Evolutionary conservation across 2,888 invertebrate genomes (phyloP).

Genomic region (Chalcis sispes): DNA sequence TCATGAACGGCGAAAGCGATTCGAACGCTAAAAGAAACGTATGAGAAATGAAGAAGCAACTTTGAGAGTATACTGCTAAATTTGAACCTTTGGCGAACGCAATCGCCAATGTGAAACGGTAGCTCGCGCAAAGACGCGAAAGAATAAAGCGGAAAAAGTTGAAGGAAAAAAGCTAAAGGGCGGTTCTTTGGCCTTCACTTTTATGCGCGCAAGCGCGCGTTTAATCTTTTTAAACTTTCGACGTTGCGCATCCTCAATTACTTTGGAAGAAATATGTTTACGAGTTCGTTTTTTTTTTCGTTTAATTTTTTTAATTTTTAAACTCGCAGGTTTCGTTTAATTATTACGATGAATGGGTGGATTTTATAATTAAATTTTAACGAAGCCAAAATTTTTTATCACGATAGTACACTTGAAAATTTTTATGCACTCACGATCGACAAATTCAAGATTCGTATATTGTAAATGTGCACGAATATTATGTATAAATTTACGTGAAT

Average conservation of each 20-base stretch:
- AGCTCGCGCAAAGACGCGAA: neutral
- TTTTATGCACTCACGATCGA: too few relatives aligned
- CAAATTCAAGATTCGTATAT: too few relatives aligned
- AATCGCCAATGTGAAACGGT: neutral
- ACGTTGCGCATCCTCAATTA: constrained; percentile 27
- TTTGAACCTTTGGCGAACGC: constrained; percentile 5
- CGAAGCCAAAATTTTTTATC: too few relatives aligned
- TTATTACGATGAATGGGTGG: too few relatives aligned
- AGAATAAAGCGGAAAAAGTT: constrained; percentile 12
- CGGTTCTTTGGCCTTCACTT: constrained; percentile 52
- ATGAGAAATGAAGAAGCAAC: neutral
- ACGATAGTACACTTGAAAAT: too few relatives aligned
- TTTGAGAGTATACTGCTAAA: constrained; percentile 4
- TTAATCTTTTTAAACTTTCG: neutral
- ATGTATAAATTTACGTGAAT: too few relatives aligned
- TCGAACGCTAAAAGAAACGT: constrained; percentile 18
- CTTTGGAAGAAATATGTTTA: constrained; percentile 41
- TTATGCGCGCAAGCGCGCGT: constrained; percentile 16
- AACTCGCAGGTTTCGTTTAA: too few relatives aligned
- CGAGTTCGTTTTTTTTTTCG: neutral
- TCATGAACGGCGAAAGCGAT: constrained; percentile 19
- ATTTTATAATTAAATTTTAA: too few relatives aligned
- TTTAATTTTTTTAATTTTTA: neutral
- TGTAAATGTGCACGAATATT: too few relatives aligned
- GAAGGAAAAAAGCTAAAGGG: constrained; percentile 17